Evolutionary conservation across 2,888 invertebrate species (phyloP).

Genomic region (Athetis lepigone): DNA sequence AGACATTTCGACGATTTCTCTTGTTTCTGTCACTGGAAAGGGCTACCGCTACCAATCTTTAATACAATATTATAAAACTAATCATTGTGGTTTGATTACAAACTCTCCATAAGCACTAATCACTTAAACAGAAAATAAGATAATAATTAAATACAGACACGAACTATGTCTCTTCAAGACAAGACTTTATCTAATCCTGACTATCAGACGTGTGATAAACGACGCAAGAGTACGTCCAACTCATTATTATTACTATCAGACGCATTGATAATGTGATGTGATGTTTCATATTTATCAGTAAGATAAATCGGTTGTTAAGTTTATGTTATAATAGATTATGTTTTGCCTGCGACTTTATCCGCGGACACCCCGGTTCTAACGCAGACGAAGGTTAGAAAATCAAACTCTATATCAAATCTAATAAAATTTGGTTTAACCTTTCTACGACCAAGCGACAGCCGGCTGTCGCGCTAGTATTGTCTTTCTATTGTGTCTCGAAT

Average conservation of each 20-base stretch:
- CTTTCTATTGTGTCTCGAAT: too few relatives aligned
- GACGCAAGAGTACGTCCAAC: constrained; percentile 29
- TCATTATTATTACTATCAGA: constrained; percentile 33
- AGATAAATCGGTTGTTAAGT: constrained; percentile 19
- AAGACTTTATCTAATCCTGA: constrained; percentile 30
- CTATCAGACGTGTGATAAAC: constrained; percentile 51
- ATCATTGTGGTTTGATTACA: background rate
- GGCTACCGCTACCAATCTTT: too few relatives aligned
- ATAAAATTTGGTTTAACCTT: too few relatives aligned
- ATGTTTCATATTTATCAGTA: constrained; percentile 13
- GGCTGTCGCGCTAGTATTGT: too few relatives aligned
- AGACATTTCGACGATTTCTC: too few relatives aligned
- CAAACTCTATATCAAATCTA: too few relatives aligned
- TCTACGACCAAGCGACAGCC: too few relatives aligned
- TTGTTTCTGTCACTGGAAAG: too few relatives aligned
- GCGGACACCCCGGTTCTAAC: too few relatives aligned
- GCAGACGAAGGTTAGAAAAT: too few relatives aligned
- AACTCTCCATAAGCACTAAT: background rate
- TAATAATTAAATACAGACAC: constrained; percentile 17
- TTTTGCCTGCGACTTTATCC: too few relatives aligned
- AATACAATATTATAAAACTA: too few relatives aligned
- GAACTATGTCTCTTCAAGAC: constrained; percentile 8
- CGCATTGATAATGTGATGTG: constrained; percentile 28
- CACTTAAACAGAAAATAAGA: constrained; percentile 1
- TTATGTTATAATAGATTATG: background rate